A percentile compares a stretch with the other conserved stretches of the same genome.
These are phyloP conservation scores for Lymantria dispar DNA, from an alignment of 2,888 invertebrate genomes.

Conservation along the genomic window DNA sequence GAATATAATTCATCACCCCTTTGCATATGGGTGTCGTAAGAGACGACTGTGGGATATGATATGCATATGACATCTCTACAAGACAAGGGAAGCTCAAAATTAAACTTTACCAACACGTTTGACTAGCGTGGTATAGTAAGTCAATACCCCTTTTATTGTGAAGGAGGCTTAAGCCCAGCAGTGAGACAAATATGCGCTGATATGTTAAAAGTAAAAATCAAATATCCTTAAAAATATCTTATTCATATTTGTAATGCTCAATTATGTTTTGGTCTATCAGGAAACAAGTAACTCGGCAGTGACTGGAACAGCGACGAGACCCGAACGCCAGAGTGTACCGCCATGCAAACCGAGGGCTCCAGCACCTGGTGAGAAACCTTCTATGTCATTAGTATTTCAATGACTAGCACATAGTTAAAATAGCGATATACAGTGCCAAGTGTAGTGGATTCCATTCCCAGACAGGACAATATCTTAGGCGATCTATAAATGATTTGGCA, in stretches of 20 bases:
- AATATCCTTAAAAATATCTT: too few relatives aligned
- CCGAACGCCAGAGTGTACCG: constrained; percentile 73
- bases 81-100: neutral
- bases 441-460: neutral
- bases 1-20: too few relatives aligned
- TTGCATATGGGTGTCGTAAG: too few relatives aligned
- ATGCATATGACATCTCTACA: too few relatives aligned
- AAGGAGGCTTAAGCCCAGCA: too few relatives aligned
- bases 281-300: constrained; percentile 56
- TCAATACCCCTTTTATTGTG: too few relatives aligned
- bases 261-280: constrained; percentile 29
- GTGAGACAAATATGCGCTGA: neutral
- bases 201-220: too few relatives aligned
- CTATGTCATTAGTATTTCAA: neutral
- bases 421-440: neutral
- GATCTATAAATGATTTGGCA: too few relatives aligned
- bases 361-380: constrained; percentile 43
- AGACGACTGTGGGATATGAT: too few relatives aligned
- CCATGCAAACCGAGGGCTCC: constrained; percentile 66
- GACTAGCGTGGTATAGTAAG: too few relatives aligned
- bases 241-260: neutral
- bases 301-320: constrained; percentile 49
- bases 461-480: too few relatives aligned
- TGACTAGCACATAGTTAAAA: neutral
- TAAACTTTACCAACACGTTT: too few relatives aligned